Evolutionary conservation across 2,797 vertebrate species (phyloP).

Genomic region (Coracias cyanogaster): DNA sequence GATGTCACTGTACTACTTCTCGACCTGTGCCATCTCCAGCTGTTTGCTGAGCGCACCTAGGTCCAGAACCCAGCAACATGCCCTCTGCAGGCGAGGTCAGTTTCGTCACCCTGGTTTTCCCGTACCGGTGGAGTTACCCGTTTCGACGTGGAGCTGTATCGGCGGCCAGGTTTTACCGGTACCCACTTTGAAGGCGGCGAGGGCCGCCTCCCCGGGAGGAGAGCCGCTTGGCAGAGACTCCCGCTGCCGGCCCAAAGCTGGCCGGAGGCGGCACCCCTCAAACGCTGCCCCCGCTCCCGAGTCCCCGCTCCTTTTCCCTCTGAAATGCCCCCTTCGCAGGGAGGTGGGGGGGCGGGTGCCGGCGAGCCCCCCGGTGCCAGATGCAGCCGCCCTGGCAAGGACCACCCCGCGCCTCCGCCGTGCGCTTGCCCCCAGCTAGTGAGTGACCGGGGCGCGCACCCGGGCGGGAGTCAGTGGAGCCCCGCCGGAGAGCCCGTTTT

Average conservation of each 20-base stretch:
- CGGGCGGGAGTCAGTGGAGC: no score
- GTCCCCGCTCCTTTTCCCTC: neutral
- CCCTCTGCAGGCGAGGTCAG: rapidly evolving
- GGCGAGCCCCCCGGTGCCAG: no score
- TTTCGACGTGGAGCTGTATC: rapidly evolving
- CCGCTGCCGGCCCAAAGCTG: neutral
- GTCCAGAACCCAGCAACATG: rapidly evolving
- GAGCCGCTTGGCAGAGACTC: neutral
- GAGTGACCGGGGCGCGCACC: no score
- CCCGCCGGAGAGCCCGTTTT: neutral
- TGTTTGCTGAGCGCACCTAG: rapidly evolving
- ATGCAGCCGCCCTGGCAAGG: no score
- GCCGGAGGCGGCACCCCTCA: neutral
- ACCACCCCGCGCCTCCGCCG: no score
- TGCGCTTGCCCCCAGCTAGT: no score
- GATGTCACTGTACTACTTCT: rapidly evolving
- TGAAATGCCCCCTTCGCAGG: no score
- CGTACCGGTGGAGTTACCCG: rapidly evolving
- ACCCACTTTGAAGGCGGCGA: no score
- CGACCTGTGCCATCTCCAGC: rapidly evolving
- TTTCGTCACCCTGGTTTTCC: rapidly evolving
- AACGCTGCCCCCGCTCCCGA: neutral
- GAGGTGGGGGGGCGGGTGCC: no score
- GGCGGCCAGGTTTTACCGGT: rapidly evolving
- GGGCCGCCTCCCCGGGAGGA: neutral